Percentiles rank a stretch among this genome's conserved stretches.
These are phyloP conservation scores for Typhlomys cinereus DNA, from an alignment of 2,113 vertebrate species.

Conservation along the genomic window DNA sequence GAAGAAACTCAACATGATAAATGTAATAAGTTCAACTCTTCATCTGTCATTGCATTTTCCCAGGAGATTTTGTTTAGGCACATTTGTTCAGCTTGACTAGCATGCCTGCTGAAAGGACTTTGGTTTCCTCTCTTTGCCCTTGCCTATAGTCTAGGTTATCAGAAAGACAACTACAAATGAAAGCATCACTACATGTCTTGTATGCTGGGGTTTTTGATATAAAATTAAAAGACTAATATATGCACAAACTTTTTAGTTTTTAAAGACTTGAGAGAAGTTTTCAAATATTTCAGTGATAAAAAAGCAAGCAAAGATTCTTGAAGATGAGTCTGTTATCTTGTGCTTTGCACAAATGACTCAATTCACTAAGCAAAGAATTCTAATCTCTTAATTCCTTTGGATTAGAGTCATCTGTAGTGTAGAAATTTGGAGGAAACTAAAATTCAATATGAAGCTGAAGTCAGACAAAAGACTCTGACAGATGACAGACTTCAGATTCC, in stretches of 20 bases:
- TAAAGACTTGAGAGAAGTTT: background rate
- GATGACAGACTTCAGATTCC: background rate
- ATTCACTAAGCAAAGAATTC: background rate
- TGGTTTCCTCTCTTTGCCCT: background rate
- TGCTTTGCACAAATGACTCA: background rate
- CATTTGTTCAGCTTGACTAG: background rate
- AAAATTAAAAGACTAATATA: background rate
- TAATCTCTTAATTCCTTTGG: constrained; percentile 1
- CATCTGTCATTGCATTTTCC: background rate
- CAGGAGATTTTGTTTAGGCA: background rate
- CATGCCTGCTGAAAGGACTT: background rate
- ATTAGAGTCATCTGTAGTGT: background rate
- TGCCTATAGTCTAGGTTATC: background rate
- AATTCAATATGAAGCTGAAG: background rate
- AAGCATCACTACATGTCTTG: background rate
- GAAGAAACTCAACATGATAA: background rate
- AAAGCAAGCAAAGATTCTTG: background rate
- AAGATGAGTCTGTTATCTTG: background rate
- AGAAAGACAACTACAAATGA: background rate
- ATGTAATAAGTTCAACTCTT: background rate
- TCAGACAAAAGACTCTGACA: background rate
- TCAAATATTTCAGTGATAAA: background rate
- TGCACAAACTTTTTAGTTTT: background rate
- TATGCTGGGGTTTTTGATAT: background rate
- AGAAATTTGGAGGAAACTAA: background rate